Conservation (phyloP, 2,797 vertebrate genomes). For the Sciurus carolinensis region DNA sequence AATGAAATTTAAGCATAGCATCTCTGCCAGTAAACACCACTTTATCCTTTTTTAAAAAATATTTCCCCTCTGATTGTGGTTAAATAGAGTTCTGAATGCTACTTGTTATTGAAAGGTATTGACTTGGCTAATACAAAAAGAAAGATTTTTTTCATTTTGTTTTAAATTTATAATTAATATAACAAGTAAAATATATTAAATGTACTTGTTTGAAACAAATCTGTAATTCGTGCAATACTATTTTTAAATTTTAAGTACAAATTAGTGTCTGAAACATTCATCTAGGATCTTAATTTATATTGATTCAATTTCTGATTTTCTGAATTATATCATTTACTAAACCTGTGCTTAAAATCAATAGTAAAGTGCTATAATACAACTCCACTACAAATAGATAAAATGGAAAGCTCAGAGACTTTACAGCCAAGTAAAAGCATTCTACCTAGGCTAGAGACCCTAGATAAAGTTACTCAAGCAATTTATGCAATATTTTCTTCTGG, state of each 20-base stretch:
- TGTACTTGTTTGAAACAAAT: neutral
- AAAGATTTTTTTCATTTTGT: neutral
- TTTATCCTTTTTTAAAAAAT: neutral
- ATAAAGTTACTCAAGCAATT: neutral
- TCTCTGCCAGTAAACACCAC: neutral
- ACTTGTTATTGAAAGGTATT: neutral
- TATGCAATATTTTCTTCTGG: neutral
- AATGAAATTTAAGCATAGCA: neutral
- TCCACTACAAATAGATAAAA: neutral
- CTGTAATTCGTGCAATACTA: neutral
- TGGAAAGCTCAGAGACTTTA: neutral
- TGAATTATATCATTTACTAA: neutral
- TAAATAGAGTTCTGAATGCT: neutral
- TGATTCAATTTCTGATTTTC: neutral
- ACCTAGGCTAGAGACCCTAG: neutral
- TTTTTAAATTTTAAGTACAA: neutral
- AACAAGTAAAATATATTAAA: neutral
- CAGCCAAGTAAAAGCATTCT: neutral
- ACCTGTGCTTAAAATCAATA: neutral
- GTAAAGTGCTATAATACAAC: neutral
- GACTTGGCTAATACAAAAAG: neutral
- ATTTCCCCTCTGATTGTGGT: neutral
- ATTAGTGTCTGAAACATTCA: neutral
- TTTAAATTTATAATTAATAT: neutral
- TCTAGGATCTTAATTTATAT: neutral